Percentiles rank a stretch among this genome's conserved stretches.
Conservation (phyloP, 2,113 vertebrate species). For the Laterallus jamaicensis region DNA sequence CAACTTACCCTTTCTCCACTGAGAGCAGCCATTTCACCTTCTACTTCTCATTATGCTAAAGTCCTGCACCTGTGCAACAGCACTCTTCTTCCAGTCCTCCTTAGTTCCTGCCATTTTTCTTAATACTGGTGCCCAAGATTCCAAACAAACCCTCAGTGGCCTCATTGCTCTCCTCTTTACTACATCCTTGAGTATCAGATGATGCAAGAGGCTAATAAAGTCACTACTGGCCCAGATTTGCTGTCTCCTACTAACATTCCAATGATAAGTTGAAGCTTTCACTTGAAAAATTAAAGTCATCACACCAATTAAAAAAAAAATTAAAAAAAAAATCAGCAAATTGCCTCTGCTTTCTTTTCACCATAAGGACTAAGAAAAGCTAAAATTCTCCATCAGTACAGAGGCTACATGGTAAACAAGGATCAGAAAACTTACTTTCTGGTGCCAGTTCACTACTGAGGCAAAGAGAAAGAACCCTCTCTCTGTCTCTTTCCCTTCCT, state of each 20-base stretch:
- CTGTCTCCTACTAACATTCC: background rate
- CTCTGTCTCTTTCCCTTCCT: background rate
- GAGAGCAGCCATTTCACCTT: background rate
- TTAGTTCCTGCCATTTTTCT: background rate
- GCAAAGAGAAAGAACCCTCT: background rate
- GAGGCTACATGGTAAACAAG: background rate
- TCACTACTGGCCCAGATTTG: background rate
- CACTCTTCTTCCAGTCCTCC: background rate
- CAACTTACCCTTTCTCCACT: background rate
- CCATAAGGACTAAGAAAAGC: background rate
- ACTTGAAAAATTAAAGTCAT: background rate
- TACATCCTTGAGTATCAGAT: background rate
- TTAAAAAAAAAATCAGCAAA: background rate
- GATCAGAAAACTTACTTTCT: background rate
- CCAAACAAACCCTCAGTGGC: background rate
- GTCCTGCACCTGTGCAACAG: fast-evolving
- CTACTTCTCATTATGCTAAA: background rate
- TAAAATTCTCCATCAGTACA: background rate
- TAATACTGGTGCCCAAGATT: background rate
- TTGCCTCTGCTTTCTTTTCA: background rate
- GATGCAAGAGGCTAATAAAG: no score
- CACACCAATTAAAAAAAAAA: background rate
- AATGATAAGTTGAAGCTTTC: background rate
- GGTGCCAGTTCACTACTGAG: background rate
- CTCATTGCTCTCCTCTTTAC: background rate